Conservation (phyloP, 2,888 invertebrate species). For the Tinea semifulvella region DNA sequence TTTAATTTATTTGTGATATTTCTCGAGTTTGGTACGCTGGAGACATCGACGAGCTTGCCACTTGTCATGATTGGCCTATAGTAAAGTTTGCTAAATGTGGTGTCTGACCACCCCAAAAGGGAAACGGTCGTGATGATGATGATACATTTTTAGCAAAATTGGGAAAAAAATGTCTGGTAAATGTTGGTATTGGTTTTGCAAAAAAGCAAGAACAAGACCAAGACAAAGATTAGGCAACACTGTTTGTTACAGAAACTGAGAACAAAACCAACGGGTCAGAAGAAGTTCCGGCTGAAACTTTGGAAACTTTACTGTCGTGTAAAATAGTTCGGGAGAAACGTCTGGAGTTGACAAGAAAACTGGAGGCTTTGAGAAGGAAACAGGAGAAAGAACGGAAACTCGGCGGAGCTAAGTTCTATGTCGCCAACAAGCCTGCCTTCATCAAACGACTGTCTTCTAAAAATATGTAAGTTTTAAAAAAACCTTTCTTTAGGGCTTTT, state of each 20-base stretch:
- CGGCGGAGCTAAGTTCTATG: conserved; percentile 76
- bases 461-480: conserved; percentile 86
- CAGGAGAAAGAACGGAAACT: conserved; percentile 80
- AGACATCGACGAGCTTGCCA: too few species aligned
- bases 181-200: not conserved
- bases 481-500: too few species aligned
- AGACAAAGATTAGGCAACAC: not conserved
- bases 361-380: conserved; percentile 83
- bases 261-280: conserved; percentile 40
- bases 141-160: too few species aligned
- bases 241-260: conserved; percentile 12
- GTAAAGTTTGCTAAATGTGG: too few species aligned
- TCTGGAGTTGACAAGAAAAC: conserved; percentile 85
- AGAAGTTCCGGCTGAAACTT: conserved; percentile 77
- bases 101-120: too few species aligned
- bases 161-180: too few species aligned
- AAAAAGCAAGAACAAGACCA: not conserved
- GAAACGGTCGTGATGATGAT: too few species aligned
- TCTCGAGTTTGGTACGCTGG: too few species aligned
- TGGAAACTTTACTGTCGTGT: conserved; percentile 82
- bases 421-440: conserved; percentile 69
- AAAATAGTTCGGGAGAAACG: conserved; percentile 86
- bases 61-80: too few species aligned
- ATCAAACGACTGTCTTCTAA: conserved; percentile 80
- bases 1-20: too few species aligned